Conservation (phyloP, 2,797 vertebrate genomes). For the Platyrinchus mystaceus region DNA sequence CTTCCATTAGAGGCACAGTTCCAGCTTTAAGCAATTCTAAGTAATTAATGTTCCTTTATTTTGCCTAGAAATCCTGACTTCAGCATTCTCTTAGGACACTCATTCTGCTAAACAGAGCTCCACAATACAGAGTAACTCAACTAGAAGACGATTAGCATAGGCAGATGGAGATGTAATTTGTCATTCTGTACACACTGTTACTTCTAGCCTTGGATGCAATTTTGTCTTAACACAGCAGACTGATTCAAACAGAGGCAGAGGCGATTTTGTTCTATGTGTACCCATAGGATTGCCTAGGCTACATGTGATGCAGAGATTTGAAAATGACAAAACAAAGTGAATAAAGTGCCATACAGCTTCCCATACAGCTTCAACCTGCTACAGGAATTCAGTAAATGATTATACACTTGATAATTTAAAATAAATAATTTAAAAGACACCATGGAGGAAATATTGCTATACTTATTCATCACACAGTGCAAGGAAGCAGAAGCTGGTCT, state of each 20-base stretch:
- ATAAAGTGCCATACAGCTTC: background rate
- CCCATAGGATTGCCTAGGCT: background rate
- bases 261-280: background rate
- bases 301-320: background rate
- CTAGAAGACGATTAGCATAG: background rate
- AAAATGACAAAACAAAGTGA: background rate
- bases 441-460: background rate
- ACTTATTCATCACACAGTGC: background rate
- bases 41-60: slow-evolving; percentile 51
- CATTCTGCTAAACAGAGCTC: slow-evolving; percentile 22
- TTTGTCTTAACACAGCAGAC: slow-evolving; percentile 1
- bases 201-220: background rate
- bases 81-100: slow-evolving; percentile 41
- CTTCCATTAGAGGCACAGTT: slow-evolving; percentile 19
- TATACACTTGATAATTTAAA: background rate
- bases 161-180: slow-evolving; percentile 51
- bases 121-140: slow-evolving; percentile 22
- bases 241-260: background rate
- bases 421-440: background rate
- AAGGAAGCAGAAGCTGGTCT: background rate
- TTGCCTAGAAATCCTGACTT: slow-evolving; percentile 56
- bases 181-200: background rate
- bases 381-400: background rate
- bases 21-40: slow-evolving; percentile 44
- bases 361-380: background rate